Base-by-base conservation (phyloP, 2,113 vertebrate genomes). In the Percina caprodes region DNA sequence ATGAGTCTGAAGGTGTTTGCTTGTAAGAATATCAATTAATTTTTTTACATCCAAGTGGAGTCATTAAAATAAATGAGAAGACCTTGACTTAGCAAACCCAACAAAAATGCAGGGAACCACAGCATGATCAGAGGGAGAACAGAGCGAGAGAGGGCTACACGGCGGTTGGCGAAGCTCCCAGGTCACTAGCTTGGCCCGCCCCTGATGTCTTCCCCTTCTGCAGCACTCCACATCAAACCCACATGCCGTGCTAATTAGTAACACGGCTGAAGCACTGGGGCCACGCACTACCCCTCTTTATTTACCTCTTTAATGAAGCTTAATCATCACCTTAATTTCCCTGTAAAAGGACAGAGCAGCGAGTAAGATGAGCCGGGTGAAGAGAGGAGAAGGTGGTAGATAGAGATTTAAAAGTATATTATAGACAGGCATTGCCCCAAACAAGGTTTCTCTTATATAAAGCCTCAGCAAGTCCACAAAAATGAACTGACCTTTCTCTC, bases 11-110 rank as follows among this genome's bases (percentile, higher is more conserved):
- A 94, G 92, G 75, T 96, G 95, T 96, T 96, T 95, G 95, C 95
- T 95, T 95, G 94, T 92, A 95, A 92, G 95, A 96, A 96, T 96
- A 95, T 96, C 94, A 96, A 94, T 95, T 91, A 83, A 94, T 96
- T 94, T 94, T 65, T 91, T 91, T 90, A 84, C 83, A 93, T 93
- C 91, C 91, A 90, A 94, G 93, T 92, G 93, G 88, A 95, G 93
- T 96, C 94, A 96, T 97, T 96, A 96, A 96, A 95, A 95, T 91
- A 94, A 95, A 93, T 91, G 92, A 93, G 88, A 91, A 92, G 93
- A 94, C 93, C 94, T 94, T 93, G 93, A 94, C 91, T 94, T 92
- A 78, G 80, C 88, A 93, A 93, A 92, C 77, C 79, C 73, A 88
- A 92, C 87, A 92, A 93, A 90, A 85, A 92, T 6, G 59, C 79